Base-by-base conservation (phyloP, 2,113 vertebrate species). In the Steatornis caripensis region DNA sequence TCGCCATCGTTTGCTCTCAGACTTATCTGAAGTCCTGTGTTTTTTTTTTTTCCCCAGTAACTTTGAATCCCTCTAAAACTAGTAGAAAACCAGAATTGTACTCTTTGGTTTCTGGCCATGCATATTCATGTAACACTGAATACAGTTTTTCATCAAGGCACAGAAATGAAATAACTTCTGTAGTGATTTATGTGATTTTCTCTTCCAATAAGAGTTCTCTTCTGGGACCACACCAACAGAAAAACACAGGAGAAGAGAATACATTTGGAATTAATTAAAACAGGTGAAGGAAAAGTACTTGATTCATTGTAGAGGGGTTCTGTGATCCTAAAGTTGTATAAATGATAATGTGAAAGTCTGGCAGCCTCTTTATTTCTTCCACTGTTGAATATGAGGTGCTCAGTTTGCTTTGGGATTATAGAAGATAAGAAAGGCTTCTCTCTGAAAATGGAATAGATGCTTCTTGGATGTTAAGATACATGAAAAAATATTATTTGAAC, bases 391-490 rank as follows among this genome's bases (percentile, higher is more conserved):
- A 45, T 41, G 58, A 82, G 54, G 21, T 69, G 26, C 61, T 87
- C 36, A 79, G 51, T 95, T 94, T 93, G 34, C 64, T 70, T 53
- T 90, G 79, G 85, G 85, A 85, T 84, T 96, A 79, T 12, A 81
- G 74, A 64, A 53, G 10, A 94, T 95, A 96, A 91, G 72, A n/a
- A 96, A 62, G 30, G 18, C 26, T 89, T 71, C 68, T 85, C 53
- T 54, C 37, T 70, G 71, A 78, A 87, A 94, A 65, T 60, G 21
- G 30, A 95, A 83, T 82, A 87, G 57, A 41, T 82, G 37, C 49
- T 89, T 89, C n/a, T 55, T 87, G 37, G 55, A 48, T 93, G n/a
- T 70, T 75, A 79, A 86, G 49, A 61, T 74, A 82, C 21, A 15
- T 78, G 45, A 84, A 92, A 88, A 94, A 81, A 57, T 61, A n/a